phyloP scores from a whole-genome alignment of 2,797 vertebrate species.

The Channallabes apus region DNA sequence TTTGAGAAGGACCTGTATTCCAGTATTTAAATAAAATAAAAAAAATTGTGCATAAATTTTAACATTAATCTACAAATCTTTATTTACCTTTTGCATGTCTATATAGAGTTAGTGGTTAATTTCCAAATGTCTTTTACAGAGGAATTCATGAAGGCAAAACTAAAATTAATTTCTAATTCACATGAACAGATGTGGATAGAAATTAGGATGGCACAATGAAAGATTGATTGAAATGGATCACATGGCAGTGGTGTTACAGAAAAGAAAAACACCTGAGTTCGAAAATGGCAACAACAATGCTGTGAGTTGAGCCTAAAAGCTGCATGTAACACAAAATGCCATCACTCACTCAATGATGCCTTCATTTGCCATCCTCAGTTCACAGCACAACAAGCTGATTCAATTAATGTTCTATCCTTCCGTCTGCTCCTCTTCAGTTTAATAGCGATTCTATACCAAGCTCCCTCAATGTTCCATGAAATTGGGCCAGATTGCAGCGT shows the following conservation, averaged over 20 bases:
- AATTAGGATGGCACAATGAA: too few relatives aligned
- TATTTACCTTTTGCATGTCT: background rate
- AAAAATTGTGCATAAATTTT: too few relatives aligned
- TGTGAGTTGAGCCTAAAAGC: slow-evolving; percentile 27
- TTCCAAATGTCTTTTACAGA: background rate
- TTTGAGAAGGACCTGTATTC: too few relatives aligned
- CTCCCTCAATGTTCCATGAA: slow-evolving; percentile 60
- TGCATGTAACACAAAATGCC: slow-evolving; percentile 25
- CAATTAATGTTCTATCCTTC: slow-evolving; percentile 53
- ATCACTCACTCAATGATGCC: slow-evolving; percentile 48
- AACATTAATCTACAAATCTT: too few relatives aligned
- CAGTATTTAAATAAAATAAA: too few relatives aligned
- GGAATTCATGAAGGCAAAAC: background rate
- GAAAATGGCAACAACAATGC: slow-evolving; percentile 5
- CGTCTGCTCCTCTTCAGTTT: slow-evolving; percentile 45
- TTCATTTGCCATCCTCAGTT: slow-evolving; percentile 43
- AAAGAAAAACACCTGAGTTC: background rate
- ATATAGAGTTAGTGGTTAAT: background rate
- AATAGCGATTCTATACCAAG: slow-evolving; percentile 51
- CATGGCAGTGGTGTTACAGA: background rate
- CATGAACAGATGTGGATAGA: background rate
- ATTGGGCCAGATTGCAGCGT: slow-evolving; percentile 57
- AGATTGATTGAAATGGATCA: background rate
- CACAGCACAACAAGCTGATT: slow-evolving; percentile 54
- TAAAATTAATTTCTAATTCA: background rate